Evolutionary conservation across 2,113 vertebrate species (phyloP).

Genomic region (Madoqua kirkii): DNA sequence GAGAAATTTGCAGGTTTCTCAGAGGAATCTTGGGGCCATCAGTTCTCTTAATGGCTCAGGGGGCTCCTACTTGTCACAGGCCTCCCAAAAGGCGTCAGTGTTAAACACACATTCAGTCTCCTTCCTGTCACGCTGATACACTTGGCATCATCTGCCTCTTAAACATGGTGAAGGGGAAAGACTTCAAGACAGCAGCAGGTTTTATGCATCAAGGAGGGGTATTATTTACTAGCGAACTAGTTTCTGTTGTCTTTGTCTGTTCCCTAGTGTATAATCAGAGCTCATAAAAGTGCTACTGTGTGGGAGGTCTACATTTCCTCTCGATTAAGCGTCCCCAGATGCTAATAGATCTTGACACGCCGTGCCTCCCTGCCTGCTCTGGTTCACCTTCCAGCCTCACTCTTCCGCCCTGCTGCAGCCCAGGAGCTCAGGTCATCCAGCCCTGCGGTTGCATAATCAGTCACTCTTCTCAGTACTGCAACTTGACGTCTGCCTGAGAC

Average conservation of each 20-base stretch:
- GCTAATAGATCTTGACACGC: constrained; percentile 8
- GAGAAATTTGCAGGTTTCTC: background rate
- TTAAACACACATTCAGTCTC: background rate
- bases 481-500: background rate
- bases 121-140: background rate
- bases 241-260: constrained; percentile 54
- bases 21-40: background rate
- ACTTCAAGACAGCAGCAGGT: background rate
- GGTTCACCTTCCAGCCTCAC: background rate
- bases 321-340: constrained; percentile 64
- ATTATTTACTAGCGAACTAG: background rate
- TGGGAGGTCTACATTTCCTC: constrained; percentile 70
- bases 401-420: background rate
- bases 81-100: background rate
- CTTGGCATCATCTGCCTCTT: background rate
- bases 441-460: constrained; percentile 24
- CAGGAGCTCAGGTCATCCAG: background rate
- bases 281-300: constrained; percentile 67
- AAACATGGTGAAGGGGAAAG: background rate
- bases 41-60: background rate
- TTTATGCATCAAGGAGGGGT: constrained; percentile 18
- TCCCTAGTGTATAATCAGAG: constrained; percentile 61
- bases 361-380: background rate
- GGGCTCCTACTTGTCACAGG: background rate
- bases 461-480: background rate